Percentiles rank a stretch among this genome's conserved stretches.
Conservation (phyloP, 2,113 vertebrate genomes). For the Pedionomus torquatus region DNA sequence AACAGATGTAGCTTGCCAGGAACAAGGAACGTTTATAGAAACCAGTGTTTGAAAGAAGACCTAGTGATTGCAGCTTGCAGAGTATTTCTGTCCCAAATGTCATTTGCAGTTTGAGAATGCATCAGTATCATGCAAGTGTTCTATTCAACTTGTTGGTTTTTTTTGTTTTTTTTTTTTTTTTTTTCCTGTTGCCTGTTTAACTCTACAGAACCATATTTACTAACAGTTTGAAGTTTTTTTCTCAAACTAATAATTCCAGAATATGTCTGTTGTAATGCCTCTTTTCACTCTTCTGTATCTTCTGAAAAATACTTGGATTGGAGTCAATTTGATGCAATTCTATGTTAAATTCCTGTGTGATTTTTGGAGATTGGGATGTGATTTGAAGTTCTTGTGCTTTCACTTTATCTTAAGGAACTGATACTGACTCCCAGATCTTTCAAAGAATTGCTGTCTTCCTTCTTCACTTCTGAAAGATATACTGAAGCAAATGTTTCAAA, state of each 20-base stretch:
- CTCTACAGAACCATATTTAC: neutral
- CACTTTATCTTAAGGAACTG: neutral
- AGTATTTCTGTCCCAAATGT: constrained; percentile 3
- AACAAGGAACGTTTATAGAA: constrained; percentile 26
- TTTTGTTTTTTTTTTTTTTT: neutral
- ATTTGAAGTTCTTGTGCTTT: neutral
- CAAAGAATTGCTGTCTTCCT: neutral
- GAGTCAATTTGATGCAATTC: neutral
- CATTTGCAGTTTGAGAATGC: neutral
- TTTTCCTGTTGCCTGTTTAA: neutral
- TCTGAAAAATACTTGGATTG: neutral
- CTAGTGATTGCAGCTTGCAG: neutral
- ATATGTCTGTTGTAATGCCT: neutral
- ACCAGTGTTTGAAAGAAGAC: neutral
- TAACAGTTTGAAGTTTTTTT: neutral
- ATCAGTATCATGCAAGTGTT: neutral
- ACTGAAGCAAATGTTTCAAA: neutral
- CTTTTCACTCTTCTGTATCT: neutral
- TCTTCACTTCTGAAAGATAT: neutral
- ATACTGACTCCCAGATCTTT: neutral
- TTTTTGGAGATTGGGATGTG: neutral
- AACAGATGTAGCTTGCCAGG: constrained; percentile 41
- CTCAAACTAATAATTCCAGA: neutral
- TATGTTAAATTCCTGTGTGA: neutral
- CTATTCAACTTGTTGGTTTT: neutral